phyloP scores from a whole-genome alignment of 1,140 invertebrate genomes.

The Solenopsis fugax region DNA sequence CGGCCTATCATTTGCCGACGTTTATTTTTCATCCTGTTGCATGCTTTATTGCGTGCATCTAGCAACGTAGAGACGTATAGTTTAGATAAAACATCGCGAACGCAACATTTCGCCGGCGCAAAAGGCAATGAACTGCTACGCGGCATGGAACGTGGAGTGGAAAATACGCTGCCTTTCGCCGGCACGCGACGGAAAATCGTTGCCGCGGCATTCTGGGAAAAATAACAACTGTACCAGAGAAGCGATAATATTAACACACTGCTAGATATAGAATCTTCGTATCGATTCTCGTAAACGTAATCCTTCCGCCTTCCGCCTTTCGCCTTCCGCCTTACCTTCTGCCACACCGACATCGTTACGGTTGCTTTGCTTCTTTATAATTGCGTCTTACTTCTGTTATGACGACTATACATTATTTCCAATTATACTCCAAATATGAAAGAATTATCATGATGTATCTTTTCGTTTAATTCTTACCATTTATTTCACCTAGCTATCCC shows the following conservation, averaged over 20 bases:
- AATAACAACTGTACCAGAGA: slow-evolving; percentile 27
- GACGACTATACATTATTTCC: background rate
- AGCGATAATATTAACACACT: background rate
- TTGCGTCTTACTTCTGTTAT: background rate
- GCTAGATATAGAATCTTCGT: slow-evolving; percentile 32
- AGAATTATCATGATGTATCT: background rate
- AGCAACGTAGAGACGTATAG: slow-evolving; percentile 36
- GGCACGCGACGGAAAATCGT: slow-evolving; percentile 74
- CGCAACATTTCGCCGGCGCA: slow-evolving; percentile 47
- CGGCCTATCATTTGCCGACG: slow-evolving; percentile 41
- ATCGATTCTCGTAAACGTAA: slow-evolving; percentile 43
- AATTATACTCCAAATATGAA: background rate
- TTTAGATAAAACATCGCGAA: slow-evolving; percentile 69
- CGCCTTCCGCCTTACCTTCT: background rate
- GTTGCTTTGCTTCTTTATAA: too few relatives aligned
- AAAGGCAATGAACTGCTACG: slow-evolving; percentile 68
- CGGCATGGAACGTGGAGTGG: slow-evolving; percentile 63
- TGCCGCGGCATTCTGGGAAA: slow-evolving; percentile 70
- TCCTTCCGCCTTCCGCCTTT: slow-evolving; percentile 2
- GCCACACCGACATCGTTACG: background rate
- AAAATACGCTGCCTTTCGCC: slow-evolving; percentile 54
- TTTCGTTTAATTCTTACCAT: background rate
- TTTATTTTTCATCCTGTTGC: slow-evolving; percentile 32
- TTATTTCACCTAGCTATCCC: too few relatives aligned
- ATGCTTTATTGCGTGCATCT: slow-evolving; percentile 59